Percentiles rank a stretch among this genome's conserved stretches.
Evolutionary conservation across 2,113 vertebrate species (phyloP).

Genomic region (Etheostoma spectabile): DNA sequence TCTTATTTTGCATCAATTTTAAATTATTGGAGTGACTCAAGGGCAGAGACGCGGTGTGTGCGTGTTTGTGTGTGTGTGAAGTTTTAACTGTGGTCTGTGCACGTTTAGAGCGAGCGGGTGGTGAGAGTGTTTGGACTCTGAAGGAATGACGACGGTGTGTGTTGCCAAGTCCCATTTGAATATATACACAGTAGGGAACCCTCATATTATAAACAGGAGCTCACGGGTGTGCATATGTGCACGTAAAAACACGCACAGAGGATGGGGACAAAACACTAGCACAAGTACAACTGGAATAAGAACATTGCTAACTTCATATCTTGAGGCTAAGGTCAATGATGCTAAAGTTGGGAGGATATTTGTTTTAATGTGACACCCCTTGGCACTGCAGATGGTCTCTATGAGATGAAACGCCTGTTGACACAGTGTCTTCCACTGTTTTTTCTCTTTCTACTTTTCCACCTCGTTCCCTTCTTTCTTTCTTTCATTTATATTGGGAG

Average conservation of each 20-base stretch:
- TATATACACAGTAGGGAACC: slow-evolving; percentile 74
- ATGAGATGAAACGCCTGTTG: slow-evolving; percentile 72
- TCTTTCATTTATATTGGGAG: slow-evolving; percentile 65
- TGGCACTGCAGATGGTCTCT: slow-evolving; percentile 62
- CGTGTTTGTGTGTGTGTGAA: slow-evolving; percentile 32
- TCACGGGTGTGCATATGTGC: slow-evolving; percentile 33
- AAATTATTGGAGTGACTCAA: slow-evolving; percentile 42
- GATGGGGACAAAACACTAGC: slow-evolving; percentile 56
- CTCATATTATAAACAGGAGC: slow-evolving; percentile 77
- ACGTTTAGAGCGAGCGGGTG: slow-evolving; percentile 54
- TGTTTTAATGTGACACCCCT: slow-evolving; percentile 68
- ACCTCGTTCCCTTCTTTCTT: slow-evolving; percentile 48
- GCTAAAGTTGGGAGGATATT: slow-evolving; percentile 55
- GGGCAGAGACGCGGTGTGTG: slow-evolving; percentile 46
- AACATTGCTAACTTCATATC: slow-evolving; percentile 52
- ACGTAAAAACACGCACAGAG: slow-evolving; percentile 37
- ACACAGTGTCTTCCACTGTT: slow-evolving; percentile 65
- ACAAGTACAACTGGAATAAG: slow-evolving; percentile 51
- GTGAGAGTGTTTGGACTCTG: slow-evolving; percentile 74
- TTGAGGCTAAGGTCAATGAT: slow-evolving; percentile 48
- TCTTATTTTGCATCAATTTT: slow-evolving; percentile 63
- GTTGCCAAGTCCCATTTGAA: slow-evolving; percentile 78
- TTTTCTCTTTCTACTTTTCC: slow-evolving; percentile 60
- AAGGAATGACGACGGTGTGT: slow-evolving; percentile 64
- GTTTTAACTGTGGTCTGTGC: slow-evolving; percentile 66